Percentiles rank a stretch among this genome's conserved stretches.
Evolutionary conservation across 92 coral and sea anemone species (phyloP).

Genomic region (Chrysogorgia sp.): DNA sequence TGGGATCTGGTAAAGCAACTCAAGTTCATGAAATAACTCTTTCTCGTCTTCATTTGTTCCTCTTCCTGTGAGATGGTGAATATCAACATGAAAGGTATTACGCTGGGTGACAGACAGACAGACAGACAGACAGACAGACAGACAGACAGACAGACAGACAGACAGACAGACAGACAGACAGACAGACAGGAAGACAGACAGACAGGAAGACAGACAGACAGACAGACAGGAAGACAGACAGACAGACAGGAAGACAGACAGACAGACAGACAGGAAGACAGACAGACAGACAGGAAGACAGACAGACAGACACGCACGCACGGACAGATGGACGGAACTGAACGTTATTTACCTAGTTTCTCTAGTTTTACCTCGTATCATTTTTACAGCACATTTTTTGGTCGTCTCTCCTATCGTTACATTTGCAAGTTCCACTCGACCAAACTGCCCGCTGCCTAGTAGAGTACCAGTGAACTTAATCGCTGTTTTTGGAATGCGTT

Average conservation of each 20-base stretch:
- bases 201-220: too few species aligned
- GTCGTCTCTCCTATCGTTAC: neutral
- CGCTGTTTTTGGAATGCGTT: neutral
- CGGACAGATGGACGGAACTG: neutral
- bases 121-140: neutral
- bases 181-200: neutral
- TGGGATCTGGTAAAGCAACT: conserved; percentile 36
- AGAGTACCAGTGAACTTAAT: conserved; percentile 15
- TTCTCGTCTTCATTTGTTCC: conserved; percentile 28
- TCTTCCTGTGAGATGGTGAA: conserved; percentile 4
- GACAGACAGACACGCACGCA: neutral
- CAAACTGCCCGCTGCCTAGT: conserved; percentile 39
- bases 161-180: neutral
- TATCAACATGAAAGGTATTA: neutral
- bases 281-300: neutral
- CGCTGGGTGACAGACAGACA: neutral
- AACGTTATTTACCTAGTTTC: neutral
- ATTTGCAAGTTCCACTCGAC: conserved; percentile 26
- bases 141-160: neutral
- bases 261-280: too few species aligned
- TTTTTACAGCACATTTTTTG: conserved; percentile 31
- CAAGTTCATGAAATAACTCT: conserved; percentile 32
- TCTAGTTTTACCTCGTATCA: conserved; percentile 40
- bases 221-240: too few species aligned
- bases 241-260: too few species aligned